Evolutionary conservation across 2,888 invertebrate genomes (phyloP), one percentile per base, ranked within the genome.

Genomic region (Chrysina gloriosa): DNA sequence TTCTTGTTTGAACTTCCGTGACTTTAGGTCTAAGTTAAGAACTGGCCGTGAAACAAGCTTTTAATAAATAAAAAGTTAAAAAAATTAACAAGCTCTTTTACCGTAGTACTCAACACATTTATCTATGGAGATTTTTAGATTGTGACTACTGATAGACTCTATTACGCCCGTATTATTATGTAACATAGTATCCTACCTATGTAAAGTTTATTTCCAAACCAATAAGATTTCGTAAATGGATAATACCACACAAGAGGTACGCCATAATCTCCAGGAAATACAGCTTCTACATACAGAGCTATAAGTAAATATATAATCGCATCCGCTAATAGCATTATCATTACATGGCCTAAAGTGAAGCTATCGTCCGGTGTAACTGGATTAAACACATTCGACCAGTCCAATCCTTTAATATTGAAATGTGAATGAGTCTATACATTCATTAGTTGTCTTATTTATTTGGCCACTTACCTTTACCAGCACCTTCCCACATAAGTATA

Each of bases 251-350:
- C 31, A 42, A 67, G 39, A 5, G 72, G 68, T 6, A 74, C 71
- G 5, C 77, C 77, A 66, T 71, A 75, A 29, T 71, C 69, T 14
- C 96, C 96, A 0, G 97, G 97, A 70, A 90, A 86, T 5, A 97
- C 88, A 73, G 93, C 92, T 81, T 97, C 96, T 25, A 96, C 84
- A 79, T 97, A 97, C 73, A 96, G 84, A 0, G 96, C 91, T 34
- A 96, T 81, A 1, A 91, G 67, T 79, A 93, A 86, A 77, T 95
- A 94, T 0, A 95, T 58, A 0, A 91, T 63, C 5, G 87, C 84
- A 78, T 93, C 92, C 0, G 92, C 70, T 14, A 90, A 77, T 75
- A 96, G 81, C 86, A 95, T 90, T 0, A 93, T 76, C 42, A 95
- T 84, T 27, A 92, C 87, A 74, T 89, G 86, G 1, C 92, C 92